Base-by-base conservation (phyloP, 2,797 vertebrate genomes). In the Rhinoraja longicauda region DNA sequence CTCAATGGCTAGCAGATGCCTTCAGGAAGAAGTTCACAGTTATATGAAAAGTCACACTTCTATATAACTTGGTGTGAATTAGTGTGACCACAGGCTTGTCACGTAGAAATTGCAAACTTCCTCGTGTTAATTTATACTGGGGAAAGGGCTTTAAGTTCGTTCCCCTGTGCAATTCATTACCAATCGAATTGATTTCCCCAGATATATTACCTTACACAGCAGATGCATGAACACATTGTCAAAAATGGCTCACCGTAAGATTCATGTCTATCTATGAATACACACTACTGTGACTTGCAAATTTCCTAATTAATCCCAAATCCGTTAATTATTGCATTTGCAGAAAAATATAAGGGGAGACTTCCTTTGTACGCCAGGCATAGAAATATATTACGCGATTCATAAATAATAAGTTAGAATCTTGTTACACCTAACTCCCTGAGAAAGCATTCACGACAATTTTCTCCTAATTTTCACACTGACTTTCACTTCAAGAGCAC, bases 31-130 rank as follows among this genome's bases (percentile, higher is more conserved):
- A 32, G 64, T 36, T 39, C 64, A 21, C 17, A 90, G 67, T 90
- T 72, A 90, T 90, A 64, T 70, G 88, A 90, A 72, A 29, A 39
- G 36, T 90, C 88, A 70, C 62, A 72, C 36, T 67, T 57, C 39
- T 72, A 36, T 3, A n/a, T 59, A 90, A 90, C 64, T n/a, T 90
- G 32, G 39, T 90, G 64, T 90, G 88, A 72, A 90, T 90, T 90
- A 90, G n/a, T 70, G 24, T 24, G 90, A 59, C n/a, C 88, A 90
- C 64, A 39, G 64, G n/a, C 62, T 70, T 62, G 39, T 90, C 88
- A 90, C 36, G 39, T 39, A 32, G 19, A 64, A 90, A 90, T 9
- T 70, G 32, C 62, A 70, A 90, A 90, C 64, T 90, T 72, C 88
- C 88, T 88, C 84, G n/a, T 32, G 59, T 88, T 36, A 19, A 82